Evolutionary conservation across 2,113 vertebrate species (phyloP), one percentile per base, ranked within the genome.

Genomic region (Pristiophorus japonicus): DNA sequence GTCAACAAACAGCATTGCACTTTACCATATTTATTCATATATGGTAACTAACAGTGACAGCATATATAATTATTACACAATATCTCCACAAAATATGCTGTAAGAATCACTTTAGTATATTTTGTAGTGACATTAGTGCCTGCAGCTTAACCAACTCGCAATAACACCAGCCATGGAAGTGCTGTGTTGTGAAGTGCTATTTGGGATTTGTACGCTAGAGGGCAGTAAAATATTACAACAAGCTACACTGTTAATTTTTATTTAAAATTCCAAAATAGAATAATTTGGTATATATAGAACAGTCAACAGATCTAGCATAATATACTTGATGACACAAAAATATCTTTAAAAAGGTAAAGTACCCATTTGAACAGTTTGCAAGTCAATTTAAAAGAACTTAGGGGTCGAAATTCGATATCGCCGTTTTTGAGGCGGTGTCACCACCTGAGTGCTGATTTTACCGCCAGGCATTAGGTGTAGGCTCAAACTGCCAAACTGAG

Each of bases 181-280:
- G 14, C 38, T 70, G 42, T 27, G 45, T 47, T 94, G 66, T 70
- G 42, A 94, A 94, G 10, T 94, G 92, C 30, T 94, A 10, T 51
- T 94, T 70, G 10, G 42, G 93, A 70, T 51, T 94, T 73, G 65
- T 34, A 51, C 12, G 11, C 93, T 67, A 94, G 93, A 67, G 65
- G 93, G 93, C 93, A 94, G 93, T 70, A 94, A 94, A 70, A 63
- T 63, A 63, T 94, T 67, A 51, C 38, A 70, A 24, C 45, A 73
- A 67, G 2, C 93, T 34, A 24, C 4, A 70, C 42, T 70, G 18
- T 45, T 70, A 7, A 94, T 38, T 38, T 24, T 22, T 51, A 59
- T 38, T 90, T 16, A 63, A n/a, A n/a, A 38, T 62, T 90, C 30
- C 30, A 91, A 92, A 42, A 38, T 63, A n/a, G n/a, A n/a, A n/a